phyloP scores from a whole-genome alignment of 1,140 invertebrate species.

The Lineus longissimus region DNA sequence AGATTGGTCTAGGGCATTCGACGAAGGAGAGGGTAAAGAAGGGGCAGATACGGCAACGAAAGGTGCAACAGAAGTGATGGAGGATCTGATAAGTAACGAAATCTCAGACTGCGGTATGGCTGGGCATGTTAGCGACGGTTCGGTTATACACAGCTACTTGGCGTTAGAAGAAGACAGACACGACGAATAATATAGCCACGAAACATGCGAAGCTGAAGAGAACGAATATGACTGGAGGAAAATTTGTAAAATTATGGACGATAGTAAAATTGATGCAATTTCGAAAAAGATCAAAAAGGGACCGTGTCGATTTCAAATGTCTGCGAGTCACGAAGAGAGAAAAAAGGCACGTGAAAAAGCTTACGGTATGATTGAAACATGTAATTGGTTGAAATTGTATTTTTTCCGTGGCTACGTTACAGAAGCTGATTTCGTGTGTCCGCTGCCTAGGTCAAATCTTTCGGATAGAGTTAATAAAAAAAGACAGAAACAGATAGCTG shows the following conservation, averaged over 20 bases:
- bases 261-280: neutral
- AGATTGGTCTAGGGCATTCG: slow-evolving; percentile 1
- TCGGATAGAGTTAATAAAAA: slow-evolving; percentile 5
- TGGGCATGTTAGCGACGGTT: slow-evolving; percentile 6
- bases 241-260: slow-evolving; percentile 4
- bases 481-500: slow-evolving; percentile 5
- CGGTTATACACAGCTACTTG: slow-evolving; percentile 5
- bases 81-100: slow-evolving; percentile 1
- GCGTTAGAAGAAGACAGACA: slow-evolving; percentile 1
- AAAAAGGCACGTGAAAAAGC: neutral
- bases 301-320: slow-evolving; percentile 5
- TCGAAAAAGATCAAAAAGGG: neutral
- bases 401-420: slow-evolving; percentile 5
- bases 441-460: neutral
- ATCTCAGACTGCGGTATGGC: slow-evolving; percentile 3
- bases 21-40: neutral
- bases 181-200: neutral
- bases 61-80: neutral
- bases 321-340: neutral
- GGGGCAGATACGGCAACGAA: neutral
- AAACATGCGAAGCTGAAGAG: neutral
- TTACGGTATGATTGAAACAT: neutral
- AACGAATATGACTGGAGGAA: neutral
- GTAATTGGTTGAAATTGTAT: slow-evolving; percentile 4
- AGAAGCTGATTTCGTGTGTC: slow-evolving; percentile 1